Conservation (phyloP, 2,888 invertebrate genomes). For the Atethmia centrago region DNA sequence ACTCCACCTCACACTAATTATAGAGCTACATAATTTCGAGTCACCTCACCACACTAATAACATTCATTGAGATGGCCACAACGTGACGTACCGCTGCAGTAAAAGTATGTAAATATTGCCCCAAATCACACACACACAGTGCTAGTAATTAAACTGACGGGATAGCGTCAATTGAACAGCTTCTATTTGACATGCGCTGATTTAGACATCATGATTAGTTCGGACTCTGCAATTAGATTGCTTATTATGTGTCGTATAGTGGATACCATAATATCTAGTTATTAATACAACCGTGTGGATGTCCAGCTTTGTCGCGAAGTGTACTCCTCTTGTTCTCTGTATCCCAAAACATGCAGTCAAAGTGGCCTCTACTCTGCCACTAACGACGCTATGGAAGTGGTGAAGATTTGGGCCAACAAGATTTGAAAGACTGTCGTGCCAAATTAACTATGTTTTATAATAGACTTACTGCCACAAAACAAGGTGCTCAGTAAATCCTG, state of each 20-base stretch:
- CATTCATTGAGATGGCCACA: slow-evolving; percentile 42
- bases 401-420: too few species aligned
- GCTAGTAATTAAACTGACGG: slow-evolving; percentile 58
- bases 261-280: too few species aligned
- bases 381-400: too few species aligned
- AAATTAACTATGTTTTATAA: too few species aligned
- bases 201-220: slow-evolving; percentile 29
- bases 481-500: not conserved
- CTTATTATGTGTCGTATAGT: slow-evolving; percentile 1
- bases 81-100: slow-evolving; percentile 43
- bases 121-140: slow-evolving; percentile 58
- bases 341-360: too few species aligned
- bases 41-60: slow-evolving; percentile 61
- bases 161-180: slow-evolving; percentile 45
- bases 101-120: slow-evolving; percentile 68
- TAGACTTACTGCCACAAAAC: not conserved
- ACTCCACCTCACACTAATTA: slow-evolving; percentile 14
- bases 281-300: too few species aligned
- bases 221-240: slow-evolving; percentile 13
- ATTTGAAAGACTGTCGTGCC: too few species aligned
- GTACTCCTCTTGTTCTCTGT: too few species aligned
- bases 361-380: too few species aligned
- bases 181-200: slow-evolving; percentile 41
- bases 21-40: slow-evolving; percentile 37
- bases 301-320: too few species aligned